phyloP scores from a whole-genome alignment of 2,113 vertebrate genomes.

The Chamaea fasciata region DNA sequence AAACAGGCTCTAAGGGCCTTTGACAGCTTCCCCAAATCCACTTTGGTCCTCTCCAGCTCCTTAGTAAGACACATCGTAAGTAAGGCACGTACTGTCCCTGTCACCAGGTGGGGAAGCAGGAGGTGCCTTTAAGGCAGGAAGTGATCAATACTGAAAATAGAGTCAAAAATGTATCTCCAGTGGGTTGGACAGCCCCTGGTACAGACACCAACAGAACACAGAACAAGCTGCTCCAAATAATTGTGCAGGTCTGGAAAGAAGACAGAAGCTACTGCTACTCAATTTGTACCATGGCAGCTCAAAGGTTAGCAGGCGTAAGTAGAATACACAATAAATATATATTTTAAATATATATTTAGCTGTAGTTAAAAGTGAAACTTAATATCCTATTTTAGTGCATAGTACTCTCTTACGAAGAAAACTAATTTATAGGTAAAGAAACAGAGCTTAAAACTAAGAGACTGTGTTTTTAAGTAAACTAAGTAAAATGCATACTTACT shows the following conservation, averaged over 20 bases:
- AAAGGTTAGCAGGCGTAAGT: background rate
- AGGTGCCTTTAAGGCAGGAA: background rate
- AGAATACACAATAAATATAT: background rate
- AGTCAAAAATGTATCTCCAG: background rate
- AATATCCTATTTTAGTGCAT: background rate
- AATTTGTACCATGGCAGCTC: background rate
- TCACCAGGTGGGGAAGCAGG: background rate
- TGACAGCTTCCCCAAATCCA: background rate
- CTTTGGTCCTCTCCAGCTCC: background rate
- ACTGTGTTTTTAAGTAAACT: slow-evolving; percentile 44
- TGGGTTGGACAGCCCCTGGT: background rate
- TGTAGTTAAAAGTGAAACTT: background rate
- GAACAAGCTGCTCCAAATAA: background rate
- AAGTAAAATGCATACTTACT: slow-evolving; percentile 32
- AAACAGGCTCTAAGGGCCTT: background rate
- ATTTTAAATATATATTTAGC: background rate
- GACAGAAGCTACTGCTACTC: background rate
- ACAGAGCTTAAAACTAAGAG: background rate
- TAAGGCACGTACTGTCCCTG: background rate
- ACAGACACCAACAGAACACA: background rate
- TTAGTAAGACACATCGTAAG: accelerated
- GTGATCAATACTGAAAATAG: background rate
- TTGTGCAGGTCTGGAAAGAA: background rate
- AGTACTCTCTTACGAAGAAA: background rate
- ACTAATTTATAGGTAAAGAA: slow-evolving; percentile 23